Base-by-base conservation (phyloP, 2,888 invertebrate species). In the Ophion slaviceki region DNA sequence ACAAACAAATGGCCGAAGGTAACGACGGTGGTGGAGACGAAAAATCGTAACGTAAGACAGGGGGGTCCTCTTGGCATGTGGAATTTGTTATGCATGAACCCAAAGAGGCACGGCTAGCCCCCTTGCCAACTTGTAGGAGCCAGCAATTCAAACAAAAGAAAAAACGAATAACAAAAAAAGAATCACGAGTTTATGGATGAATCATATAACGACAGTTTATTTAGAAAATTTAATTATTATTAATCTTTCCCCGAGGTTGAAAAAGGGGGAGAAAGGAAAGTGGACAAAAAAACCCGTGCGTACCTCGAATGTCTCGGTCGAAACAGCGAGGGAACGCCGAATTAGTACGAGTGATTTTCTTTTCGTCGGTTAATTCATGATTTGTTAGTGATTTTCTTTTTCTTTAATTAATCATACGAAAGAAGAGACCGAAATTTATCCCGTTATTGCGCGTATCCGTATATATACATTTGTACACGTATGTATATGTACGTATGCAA, bases 141-240 rank as follows among this genome's bases (percentile, higher is more conserved):
- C 86, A 88, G 83, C 87, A 82, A 87, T 87, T 83, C 59, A 85
- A 85, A 86, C 78, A 70, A 70, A 87, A 87, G 24, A 24, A 24
- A 24, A 24, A 24, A 24, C 24, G 24, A 24, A 24, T 2, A 24
- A 24, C 24, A 24, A 70, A 80, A 87, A 81, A 80, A 95, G 94
- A 95, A 90, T 94, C 95, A 40, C 94, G 94, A 64, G 94, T 95
- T 86, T 94, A 95, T 53, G 94, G 53, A 95, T 11, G 95, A 95
- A 95, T 90, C 95, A 95, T 90, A 66, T 91, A 88, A 90, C 87
- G 90, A 89, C 89, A 88, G 89, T 93, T 92, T 89, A 92, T 92
- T 92, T 92, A 92, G 92, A 90, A 89, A 89, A 88, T 90, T 89
- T 88, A 92, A 91, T 92, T 91, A 90, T 90, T 88, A 91, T 91